Percentiles rank a stretch among this genome's conserved stretches.
These are phyloP conservation scores for Coecobrya sp. DNA, from an alignment of 2,888 invertebrate genomes.

Conservation along the genomic window DNA sequence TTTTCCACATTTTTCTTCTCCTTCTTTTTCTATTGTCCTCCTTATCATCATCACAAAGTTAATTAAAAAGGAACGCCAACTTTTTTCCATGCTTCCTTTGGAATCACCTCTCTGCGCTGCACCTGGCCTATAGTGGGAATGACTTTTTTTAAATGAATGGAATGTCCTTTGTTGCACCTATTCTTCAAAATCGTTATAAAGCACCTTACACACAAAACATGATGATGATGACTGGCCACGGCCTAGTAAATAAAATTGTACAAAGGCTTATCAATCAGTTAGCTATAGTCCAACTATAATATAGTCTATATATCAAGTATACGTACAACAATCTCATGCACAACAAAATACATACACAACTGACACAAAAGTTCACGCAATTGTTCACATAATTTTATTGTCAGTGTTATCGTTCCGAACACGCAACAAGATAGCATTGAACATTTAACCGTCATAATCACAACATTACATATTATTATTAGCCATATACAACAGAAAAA, in stretches of 20 bases:
- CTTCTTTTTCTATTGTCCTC: constrained; percentile 31
- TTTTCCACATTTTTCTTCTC: background rate
- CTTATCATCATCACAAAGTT: background rate
- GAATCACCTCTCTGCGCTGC: constrained; percentile 20
- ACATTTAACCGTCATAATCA: background rate
- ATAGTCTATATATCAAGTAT: background rate
- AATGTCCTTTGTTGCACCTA: constrained; percentile 44
- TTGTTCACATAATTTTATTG: constrained; percentile 47
- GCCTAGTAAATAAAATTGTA: background rate
- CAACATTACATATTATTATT: background rate
- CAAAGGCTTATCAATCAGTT: background rate
- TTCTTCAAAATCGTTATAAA: background rate
- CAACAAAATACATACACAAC: background rate
- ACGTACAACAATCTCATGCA: background rate
- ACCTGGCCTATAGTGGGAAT: constrained; percentile 1
- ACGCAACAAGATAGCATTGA: constrained; percentile 50
- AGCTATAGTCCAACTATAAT: background rate
- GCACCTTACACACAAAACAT: background rate
- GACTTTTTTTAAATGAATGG: background rate
- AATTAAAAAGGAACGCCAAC: constrained; percentile 21
- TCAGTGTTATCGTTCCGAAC: constrained; percentile 23
- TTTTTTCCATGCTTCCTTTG: constrained; percentile 28
- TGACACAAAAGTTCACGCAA: constrained; percentile 38
- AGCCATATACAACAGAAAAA: background rate
- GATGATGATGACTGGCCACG: too few species aligned